phyloP scores from a whole-genome alignment of 2,113 vertebrate species.

The Mormyrus lacerda region DNA sequence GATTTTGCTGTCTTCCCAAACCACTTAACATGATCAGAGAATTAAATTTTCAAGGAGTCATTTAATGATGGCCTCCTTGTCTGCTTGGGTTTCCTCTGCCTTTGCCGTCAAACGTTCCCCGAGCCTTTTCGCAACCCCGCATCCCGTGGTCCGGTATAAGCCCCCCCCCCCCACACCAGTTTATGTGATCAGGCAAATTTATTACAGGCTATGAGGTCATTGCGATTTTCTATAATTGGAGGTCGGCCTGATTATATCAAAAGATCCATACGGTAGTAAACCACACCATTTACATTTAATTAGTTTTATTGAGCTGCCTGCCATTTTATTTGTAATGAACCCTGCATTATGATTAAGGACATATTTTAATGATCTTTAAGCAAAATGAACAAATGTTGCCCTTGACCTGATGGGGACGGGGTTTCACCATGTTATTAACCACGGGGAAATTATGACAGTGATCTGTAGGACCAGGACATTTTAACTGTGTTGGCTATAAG shows the following conservation, averaged over 20 bases:
- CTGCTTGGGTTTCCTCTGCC: conserved; percentile 56
- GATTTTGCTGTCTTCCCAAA: conserved; percentile 66
- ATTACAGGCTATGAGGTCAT: conserved; percentile 75
- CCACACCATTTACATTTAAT: conserved; percentile 87
- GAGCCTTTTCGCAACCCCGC: conserved; percentile 27
- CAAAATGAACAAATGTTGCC: conserved; percentile 77
- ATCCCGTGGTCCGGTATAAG: conserved; percentile 22
- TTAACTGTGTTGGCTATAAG: not conserved
- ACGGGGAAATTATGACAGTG: conserved; percentile 56
- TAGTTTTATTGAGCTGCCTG: conserved; percentile 81
- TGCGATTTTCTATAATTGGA: conserved; percentile 79
- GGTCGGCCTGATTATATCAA: conserved; percentile 76
- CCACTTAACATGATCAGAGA: conserved; percentile 77
- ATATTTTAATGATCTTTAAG: conserved; percentile 82
- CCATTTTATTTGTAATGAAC: conserved; percentile 80
- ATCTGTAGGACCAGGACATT: conserved; percentile 40
- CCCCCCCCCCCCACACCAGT: conserved; percentile 28
- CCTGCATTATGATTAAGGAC: conserved; percentile 76
- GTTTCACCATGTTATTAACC: conserved; percentile 60
- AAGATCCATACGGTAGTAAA: conserved; percentile 77
- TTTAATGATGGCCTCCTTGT: conserved; percentile 49
- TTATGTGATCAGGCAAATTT: conserved; percentile 73
- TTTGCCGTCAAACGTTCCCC: conserved; percentile 40
- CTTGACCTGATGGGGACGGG: conserved; percentile 69
- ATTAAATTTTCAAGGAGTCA: conserved; percentile 72